Conservation (phyloP, 2,113 vertebrate genomes). For the Spermophilus dauricus region DNA sequence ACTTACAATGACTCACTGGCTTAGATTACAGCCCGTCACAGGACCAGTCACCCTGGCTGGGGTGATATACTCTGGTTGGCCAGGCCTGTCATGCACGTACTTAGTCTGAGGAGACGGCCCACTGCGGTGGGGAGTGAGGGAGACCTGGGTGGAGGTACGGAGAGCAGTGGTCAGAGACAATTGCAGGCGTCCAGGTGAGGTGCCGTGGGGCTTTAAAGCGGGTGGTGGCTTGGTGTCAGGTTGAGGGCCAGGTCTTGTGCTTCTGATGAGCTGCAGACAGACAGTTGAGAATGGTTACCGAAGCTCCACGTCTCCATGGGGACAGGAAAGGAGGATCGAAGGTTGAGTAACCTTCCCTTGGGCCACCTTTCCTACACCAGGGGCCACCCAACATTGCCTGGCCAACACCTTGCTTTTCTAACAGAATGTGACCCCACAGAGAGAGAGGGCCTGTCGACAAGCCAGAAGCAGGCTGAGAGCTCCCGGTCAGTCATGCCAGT, state of each 20-base stretch:
- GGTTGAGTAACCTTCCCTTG: accelerated
- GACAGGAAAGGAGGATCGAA: not conserved
- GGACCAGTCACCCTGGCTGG: not conserved
- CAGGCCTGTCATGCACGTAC: not conserved
- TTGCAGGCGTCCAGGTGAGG: not conserved
- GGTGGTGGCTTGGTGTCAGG: no score
- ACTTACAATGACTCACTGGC: constrained; percentile 8
- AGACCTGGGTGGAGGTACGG: not conserved
- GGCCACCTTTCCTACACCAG: not conserved
- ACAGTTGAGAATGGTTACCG: no score
- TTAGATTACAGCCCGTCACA: not conserved
- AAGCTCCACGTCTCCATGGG: not conserved
- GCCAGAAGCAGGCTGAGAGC: not conserved
- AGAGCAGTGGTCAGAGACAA: not conserved
- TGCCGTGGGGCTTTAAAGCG: not conserved
- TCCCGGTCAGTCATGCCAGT: not conserved
- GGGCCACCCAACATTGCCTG: not conserved
- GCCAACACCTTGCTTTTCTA: not conserved
- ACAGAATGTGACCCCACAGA: not conserved
- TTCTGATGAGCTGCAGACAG: not conserved
- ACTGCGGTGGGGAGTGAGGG: not conserved
- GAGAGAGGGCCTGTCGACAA: not conserved
- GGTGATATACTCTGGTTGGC: no score
- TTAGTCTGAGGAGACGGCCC: not conserved
- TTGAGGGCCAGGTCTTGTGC: not conserved